Evolutionary conservation across 2,113 vertebrate species (phyloP).

Genomic region (Hemiscyllium ocellatum): DNA sequence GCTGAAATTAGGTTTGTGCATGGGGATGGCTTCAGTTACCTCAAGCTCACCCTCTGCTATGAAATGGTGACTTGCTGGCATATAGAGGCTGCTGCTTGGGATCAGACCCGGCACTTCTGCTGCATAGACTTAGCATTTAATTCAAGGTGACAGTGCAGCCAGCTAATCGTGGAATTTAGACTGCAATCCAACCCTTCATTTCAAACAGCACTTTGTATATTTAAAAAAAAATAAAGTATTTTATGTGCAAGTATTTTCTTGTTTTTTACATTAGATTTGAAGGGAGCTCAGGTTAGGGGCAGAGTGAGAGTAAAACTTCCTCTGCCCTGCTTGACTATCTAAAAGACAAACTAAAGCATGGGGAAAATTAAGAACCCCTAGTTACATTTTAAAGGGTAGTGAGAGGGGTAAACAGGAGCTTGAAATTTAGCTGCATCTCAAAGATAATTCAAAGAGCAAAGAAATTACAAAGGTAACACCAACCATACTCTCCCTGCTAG

Average conservation of each 20-base stretch:
- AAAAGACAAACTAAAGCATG: not conserved
- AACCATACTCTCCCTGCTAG: not conserved
- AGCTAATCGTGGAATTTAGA: not conserved
- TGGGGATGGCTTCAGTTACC: not conserved
- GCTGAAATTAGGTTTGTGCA: not conserved
- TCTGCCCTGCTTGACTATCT: not conserved
- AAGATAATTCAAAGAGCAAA: not conserved
- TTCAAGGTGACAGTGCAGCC: not conserved
- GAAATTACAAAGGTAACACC: not conserved
- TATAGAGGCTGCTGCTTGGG: not conserved
- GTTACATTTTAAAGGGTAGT: not conserved
- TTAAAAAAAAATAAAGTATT: not conserved
- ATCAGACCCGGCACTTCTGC: not conserved
- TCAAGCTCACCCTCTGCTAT: not conserved
- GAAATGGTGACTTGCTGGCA: not conserved
- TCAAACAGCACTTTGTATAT: not conserved
- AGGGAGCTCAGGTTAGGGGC: not conserved
- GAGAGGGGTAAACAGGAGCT: not conserved
- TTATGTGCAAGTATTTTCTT: not conserved
- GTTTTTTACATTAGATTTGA: not conserved
- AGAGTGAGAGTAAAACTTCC: not conserved
- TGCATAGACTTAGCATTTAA: not conserved
- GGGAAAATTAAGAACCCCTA: not conserved
- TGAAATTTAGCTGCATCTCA: not conserved
- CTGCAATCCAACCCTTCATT: not conserved